Percentiles rank a stretch among this genome's conserved stretches.
Evolutionary conservation across 2,797 vertebrate genomes (phyloP).

Genomic region (Myotis vivesi): DNA sequence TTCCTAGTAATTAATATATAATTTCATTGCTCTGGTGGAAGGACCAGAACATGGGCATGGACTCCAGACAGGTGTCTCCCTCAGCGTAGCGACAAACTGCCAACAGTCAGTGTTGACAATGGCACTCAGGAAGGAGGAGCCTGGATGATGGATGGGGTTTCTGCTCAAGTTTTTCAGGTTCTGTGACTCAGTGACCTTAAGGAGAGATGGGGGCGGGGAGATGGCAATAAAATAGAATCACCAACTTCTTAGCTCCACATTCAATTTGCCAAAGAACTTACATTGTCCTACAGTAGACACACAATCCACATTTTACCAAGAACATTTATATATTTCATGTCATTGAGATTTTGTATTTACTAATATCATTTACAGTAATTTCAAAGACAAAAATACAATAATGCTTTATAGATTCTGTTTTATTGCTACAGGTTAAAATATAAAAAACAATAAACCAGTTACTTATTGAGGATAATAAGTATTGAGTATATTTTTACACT

Average conservation of each 20-base stretch:
- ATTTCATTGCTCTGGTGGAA: neutral
- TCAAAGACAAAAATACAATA: neutral
- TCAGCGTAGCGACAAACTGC: too few relatives aligned
- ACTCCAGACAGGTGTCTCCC: neutral
- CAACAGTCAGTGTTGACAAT: rapidly evolving
- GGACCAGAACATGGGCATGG: rapidly evolving
- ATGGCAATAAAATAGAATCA: neutral
- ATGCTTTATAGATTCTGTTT: neutral
- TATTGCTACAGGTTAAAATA: neutral
- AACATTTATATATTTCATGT: neutral
- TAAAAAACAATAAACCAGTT: neutral
- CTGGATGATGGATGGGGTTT: neutral
- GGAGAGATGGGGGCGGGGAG: too few relatives aligned
- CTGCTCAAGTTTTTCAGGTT: neutral
- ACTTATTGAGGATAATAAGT: neutral
- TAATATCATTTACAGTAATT: neutral
- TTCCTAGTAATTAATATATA: neutral
- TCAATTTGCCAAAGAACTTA: neutral
- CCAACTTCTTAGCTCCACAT: neutral
- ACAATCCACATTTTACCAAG: neutral
- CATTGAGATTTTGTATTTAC: neutral
- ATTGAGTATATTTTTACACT: neutral
- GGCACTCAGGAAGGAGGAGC: neutral
- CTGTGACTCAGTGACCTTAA: neutral
- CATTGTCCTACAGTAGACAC: too few relatives aligned